Percentiles rank a stretch among this genome's conserved stretches.
Evolutionary conservation across 2,113 vertebrate species (phyloP).

Genomic region (Hemicordylus capensis): DNA sequence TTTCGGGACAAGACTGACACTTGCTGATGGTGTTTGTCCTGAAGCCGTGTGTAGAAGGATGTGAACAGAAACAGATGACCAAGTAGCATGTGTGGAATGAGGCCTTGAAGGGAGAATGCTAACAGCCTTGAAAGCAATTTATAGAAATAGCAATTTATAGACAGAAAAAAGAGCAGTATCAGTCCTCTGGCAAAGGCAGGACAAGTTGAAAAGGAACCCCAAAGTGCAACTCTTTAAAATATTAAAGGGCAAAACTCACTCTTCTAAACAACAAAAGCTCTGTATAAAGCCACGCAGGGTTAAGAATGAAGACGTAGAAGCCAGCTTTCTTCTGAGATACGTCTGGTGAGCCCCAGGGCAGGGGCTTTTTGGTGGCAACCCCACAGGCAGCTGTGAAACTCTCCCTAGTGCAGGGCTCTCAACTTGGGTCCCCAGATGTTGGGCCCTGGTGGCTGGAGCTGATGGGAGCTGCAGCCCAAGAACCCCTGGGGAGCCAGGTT

Average conservation of each 20-base stretch:
- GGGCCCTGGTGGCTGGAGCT: no score
- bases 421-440: no score
- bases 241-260: not conserved
- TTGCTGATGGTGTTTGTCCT: not conserved
- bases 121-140: conserved; percentile 2
- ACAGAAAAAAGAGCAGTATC: not conserved
- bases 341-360: no score
- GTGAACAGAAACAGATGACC: conserved; percentile 17
- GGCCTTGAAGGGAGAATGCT: not conserved
- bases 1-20: conserved; percentile 4
- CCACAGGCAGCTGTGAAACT: no score
- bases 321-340: no score
- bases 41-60: not conserved
- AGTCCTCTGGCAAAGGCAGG: not conserved
- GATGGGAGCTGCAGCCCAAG: no score
- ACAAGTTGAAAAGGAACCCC: not conserved
- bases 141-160: not conserved
- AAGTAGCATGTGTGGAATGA: conserved; percentile 12
- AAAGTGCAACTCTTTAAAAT: not conserved
- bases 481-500: no score
- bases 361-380: no score
- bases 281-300: not conserved
- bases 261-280: not conserved
- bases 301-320: not conserved
- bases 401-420: no score